Percentiles rank a stretch among this genome's conserved stretches.
These are phyloP conservation scores for Cheilosia vulpina DNA, from an alignment of 2,888 invertebrate species.

Conservation along the genomic window DNA sequence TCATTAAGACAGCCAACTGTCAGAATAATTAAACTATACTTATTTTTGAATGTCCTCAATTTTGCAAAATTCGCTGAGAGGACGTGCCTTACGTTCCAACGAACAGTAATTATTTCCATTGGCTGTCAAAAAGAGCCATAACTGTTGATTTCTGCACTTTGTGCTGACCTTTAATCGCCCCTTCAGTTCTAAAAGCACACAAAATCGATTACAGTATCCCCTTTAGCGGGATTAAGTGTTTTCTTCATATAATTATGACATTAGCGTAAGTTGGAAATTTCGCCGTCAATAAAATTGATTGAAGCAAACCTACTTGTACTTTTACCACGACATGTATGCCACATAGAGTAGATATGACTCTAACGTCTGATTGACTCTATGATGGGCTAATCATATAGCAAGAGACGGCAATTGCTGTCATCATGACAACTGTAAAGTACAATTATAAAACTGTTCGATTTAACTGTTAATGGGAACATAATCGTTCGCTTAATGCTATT, in stretches of 20 bases:
- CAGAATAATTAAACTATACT: too few relatives aligned
- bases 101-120: too few relatives aligned
- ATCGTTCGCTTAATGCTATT: conserved; percentile 23
- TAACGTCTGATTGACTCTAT: not conserved
- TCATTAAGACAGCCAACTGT: too few relatives aligned
- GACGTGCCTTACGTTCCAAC: too few relatives aligned
- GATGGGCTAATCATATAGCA: conserved; percentile 19
- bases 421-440: conserved; percentile 31
- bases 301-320: not conserved
- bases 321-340: conserved; percentile 7
- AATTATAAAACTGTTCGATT: conserved; percentile 53
- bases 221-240: not conserved
- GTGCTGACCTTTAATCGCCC: not conserved
- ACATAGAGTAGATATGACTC: not conserved
- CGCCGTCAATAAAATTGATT: conserved; percentile 6
- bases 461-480: conserved; percentile 58
- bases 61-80: too few relatives aligned
- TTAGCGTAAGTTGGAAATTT: not conserved
- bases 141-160: not conserved
- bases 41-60: too few relatives aligned
- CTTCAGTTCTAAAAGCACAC: not conserved
- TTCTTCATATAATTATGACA: not conserved
- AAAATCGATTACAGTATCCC: not conserved
- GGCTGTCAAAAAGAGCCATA: too few relatives aligned
- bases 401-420: conserved; percentile 37